Evolutionary conservation across 2,113 vertebrate species (phyloP).

Genomic region (Tor tambroides): DNA sequence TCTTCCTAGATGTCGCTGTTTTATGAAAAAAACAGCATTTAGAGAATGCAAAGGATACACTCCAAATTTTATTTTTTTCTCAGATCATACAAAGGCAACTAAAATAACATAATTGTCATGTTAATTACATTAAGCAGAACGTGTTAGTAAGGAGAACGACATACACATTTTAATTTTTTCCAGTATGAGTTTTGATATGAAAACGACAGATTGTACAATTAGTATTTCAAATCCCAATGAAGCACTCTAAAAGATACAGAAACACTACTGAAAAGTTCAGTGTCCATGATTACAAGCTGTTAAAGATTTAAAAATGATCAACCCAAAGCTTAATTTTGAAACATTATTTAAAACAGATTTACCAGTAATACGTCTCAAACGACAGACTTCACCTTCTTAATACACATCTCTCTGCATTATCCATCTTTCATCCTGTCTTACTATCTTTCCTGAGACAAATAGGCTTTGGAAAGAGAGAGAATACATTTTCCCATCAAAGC

Average conservation of each 20-base stretch:
- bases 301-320: neutral
- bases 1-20: constrained; percentile 29
- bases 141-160: neutral
- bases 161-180: neutral
- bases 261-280: neutral
- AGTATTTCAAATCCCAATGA: neutral
- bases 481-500: constrained; percentile 11
- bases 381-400: neutral
- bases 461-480: neutral
- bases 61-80: neutral
- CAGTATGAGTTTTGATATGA: neutral
- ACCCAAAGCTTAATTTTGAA: neutral
- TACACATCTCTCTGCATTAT: neutral
- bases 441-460: constrained; percentile 15
- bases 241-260: neutral
- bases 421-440: neutral
- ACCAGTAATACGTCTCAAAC: neutral
- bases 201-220: neutral
- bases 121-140: neutral
- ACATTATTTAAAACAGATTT: neutral
- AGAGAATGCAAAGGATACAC: neutral
- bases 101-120: neutral
- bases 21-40: neutral
- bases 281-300: neutral
- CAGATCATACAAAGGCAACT: neutral